Evolutionary conservation across 2,797 vertebrate genomes (phyloP), one percentile per base, ranked within the genome.

Genomic region (Trachops cirrhosus): DNA sequence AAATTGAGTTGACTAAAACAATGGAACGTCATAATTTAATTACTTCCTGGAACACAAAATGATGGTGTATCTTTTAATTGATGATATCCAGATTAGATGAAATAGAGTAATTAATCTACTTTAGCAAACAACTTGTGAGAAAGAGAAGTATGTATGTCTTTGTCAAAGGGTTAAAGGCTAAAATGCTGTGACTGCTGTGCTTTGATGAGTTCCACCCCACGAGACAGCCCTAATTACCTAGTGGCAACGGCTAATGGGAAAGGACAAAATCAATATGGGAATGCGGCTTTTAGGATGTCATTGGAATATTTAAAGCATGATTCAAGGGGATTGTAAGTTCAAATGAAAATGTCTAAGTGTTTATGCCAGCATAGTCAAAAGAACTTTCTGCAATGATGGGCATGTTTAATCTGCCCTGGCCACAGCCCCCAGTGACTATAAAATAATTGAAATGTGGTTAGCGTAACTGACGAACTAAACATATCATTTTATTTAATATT

Each of bases 211-310:
- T 41, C 90, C 37, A 19, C 94, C 52, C 19, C 21, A 67, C 2
- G 68, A 89, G 85, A 77, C 26, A 89, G 70, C 12, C 34, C 52
- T 67, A 86, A 96, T 91, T 90, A 84, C 71, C 44, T 44, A 37
- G 24, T 7, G 29, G 39, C 64, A 41, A 57, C 37, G 52, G 44
- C 48, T 68, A 62, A 92, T 57, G 67, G 46, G n/a, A 83, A 90
- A 92, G 19, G 82, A 64, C 9, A 71, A n/a, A 41, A 29, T 79
- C 77, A 75, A 41, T 57, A 75, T 5, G 6, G n/a, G 54, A 83
- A 37, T 75, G n/a, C 74, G 67, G 50, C n/a, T 57, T 73, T 94
- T 48, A 87, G 37, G 48, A 19, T 85, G 9, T 74, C 48, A 86
- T 5, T 77, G 41, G 18, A 37, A 7, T 83, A 91, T 50, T 86